Evolutionary conservation across 2,888 invertebrate genomes (phyloP), one percentile per base, ranked within the genome.

Genomic region (Temnothorax unifasciatus): DNA sequence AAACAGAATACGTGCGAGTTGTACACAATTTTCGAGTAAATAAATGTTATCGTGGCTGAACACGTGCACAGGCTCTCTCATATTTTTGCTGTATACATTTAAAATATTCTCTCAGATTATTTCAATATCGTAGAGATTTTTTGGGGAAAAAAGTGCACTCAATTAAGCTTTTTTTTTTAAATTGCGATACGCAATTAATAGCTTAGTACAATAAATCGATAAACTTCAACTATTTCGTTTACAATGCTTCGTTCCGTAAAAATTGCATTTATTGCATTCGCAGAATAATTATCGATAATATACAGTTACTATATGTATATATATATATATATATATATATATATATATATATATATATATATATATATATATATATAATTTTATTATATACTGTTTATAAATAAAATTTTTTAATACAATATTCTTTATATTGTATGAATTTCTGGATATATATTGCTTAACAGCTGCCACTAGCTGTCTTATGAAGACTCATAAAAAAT

Each of bases 21-120:
- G 57, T 50, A 44, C 69, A 57, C 79, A 50, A 50, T 81, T 81
- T 81, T 71, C 25, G 9, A 69, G 59, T 38, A 61, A 71, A 71
- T 81, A 59, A 81, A 59, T 81, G 59, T 79, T 79, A 81, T 71
- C 79, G 59, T 41, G 34, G 29, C 13, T 21, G 25, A 38, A 79
- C 69, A 69, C 34, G 38, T 61, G 69, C 21, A n/a, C 38, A 38
- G n/a, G 25, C 25, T 61, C n/a, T 61, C n/a, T 61, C 13, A 38
- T 38, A 38, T 69, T 47, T 69, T 79, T 59, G 34, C 6, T 15
- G 18, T 34, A 3, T 25, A 64, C 13, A 34, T 69, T 59, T 47
- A 69, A 71, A 81, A 71, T 71, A 50, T 38, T 38, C 29, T 18
- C 68, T 66, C 66, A 81, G 5, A 81, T 71, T 71, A 71, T 81